Evolutionary conservation across 1,140 invertebrate species (phyloP).

Genomic region (Bombus affinis): DNA sequence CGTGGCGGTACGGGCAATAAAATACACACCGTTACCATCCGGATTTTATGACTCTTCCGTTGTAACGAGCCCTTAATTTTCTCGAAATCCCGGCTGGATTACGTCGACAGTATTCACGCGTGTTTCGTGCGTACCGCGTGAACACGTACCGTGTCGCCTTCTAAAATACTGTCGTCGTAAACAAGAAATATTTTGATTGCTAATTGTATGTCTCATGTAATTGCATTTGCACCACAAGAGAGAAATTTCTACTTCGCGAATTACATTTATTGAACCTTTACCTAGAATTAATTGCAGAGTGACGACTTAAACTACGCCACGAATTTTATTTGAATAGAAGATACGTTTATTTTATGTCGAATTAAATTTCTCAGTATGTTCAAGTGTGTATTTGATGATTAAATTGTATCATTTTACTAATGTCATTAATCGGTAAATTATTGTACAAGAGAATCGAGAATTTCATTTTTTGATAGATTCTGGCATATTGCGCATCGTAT

Average conservation of each 20-base stretch:
- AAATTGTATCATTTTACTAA: too few relatives aligned
- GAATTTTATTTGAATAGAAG: not conserved
- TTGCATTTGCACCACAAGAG: too few relatives aligned
- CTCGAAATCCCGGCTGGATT: constrained; percentile 33
- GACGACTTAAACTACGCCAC: too few relatives aligned
- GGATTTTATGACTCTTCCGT: constrained; percentile 46
- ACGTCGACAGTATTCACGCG: not conserved
- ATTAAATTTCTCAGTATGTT: too few relatives aligned
- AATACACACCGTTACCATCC: constrained; percentile 49
- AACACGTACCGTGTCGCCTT: not conserved
- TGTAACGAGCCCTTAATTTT: constrained; percentile 64
- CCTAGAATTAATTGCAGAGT: not conserved
- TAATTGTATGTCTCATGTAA: constrained; percentile 10
- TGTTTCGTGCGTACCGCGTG: not conserved
- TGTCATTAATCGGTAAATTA: too few relatives aligned
- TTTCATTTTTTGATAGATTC: not conserved
- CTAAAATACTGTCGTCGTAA: not conserved
- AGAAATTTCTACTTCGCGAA: not conserved
- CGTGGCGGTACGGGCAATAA: constrained; percentile 34
- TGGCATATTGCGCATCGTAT: not conserved
- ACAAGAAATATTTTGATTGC: constrained; percentile 12
- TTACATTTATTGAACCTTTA: not conserved
- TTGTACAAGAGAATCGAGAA: not conserved
- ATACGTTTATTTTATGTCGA: not conserved
- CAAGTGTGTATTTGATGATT: too few relatives aligned